phyloP scores from a whole-genome alignment of 1,140 invertebrate genomes.

The Drosophila pseudoobscura region DNA sequence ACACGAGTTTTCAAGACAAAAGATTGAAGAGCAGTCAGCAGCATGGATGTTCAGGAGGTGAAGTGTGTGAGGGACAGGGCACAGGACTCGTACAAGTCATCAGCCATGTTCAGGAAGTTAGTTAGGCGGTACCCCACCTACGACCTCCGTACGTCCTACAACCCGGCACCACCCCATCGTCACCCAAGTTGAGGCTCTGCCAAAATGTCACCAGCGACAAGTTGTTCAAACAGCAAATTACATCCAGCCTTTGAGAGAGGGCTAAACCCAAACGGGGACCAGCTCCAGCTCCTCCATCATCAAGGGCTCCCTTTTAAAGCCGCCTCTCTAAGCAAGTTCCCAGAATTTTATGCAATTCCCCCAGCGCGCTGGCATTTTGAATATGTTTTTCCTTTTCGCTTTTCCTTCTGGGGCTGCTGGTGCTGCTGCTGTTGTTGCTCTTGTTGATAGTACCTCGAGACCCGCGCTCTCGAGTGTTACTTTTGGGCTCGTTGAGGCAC shows the following conservation, averaged over 20 bases:
- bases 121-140: slow-evolving; percentile 63
- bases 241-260: slow-evolving; percentile 26
- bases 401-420: slow-evolving; percentile 27
- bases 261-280: neutral
- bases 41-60: slow-evolving; percentile 6
- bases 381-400: slow-evolving; percentile 29
- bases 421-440: slow-evolving; percentile 28
- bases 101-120: slow-evolving; percentile 78
- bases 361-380: slow-evolving; percentile 33
- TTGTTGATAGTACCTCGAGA: slow-evolving; percentile 38
- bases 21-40: slow-evolving; percentile 51
- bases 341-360: slow-evolving; percentile 26
- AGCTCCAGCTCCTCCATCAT: slow-evolving; percentile 3
- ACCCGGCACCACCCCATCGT: slow-evolving; percentile 3
- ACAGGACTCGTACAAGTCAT: slow-evolving; percentile 70
- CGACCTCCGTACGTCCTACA: slow-evolving; percentile 3
- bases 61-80: neutral
- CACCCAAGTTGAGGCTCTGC: slow-evolving; percentile 48
- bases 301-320: slow-evolving; percentile 34
- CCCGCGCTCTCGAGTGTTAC: slow-evolving; percentile 51
- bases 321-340: neutral
- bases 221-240: slow-evolving; percentile 67
- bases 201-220: slow-evolving; percentile 75
- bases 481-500: slow-evolving; percentile 60
- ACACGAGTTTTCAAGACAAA: slow-evolving; percentile 65